Evolutionary conservation across 2,888 invertebrate species (phyloP).

Genomic region (Lasioglossum villosulum): DNA sequence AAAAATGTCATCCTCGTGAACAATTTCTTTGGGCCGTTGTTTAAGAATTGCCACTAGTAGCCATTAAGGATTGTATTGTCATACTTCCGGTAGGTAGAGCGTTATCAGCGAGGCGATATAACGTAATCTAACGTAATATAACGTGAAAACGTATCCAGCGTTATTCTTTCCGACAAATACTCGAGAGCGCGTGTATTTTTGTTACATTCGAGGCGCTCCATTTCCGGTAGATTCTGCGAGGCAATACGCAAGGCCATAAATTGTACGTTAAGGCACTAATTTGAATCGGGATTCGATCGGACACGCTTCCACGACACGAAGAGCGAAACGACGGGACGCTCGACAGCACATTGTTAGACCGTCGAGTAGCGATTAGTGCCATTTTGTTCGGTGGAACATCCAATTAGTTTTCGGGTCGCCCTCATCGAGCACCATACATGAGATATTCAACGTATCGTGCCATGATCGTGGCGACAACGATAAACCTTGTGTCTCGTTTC

Average conservation of each 20-base stretch:
- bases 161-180: slow-evolving; percentile 27
- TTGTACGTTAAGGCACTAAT: slow-evolving; percentile 64
- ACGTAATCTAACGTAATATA: not conserved
- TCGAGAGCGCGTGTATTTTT: slow-evolving; percentile 38
- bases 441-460: slow-evolving; percentile 33
- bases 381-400: slow-evolving; percentile 44
- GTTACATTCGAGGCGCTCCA: slow-evolving; percentile 34
- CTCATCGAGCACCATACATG: slow-evolving; percentile 12
- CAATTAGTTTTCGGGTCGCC: slow-evolving; percentile 29
- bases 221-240: slow-evolving; percentile 34
- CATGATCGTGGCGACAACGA: slow-evolving; percentile 35
- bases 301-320: slow-evolving; percentile 32
- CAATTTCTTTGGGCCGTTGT: not conserved
- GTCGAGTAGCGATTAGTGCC: slow-evolving; percentile 62
- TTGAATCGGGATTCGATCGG: slow-evolving; percentile 44
- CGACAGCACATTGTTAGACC: slow-evolving; percentile 41
- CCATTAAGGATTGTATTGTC: not conserved
- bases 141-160: slow-evolving; percentile 1
- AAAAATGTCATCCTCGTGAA: not conserved
- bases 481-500: slow-evolving; percentile 2
- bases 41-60: slow-evolving; percentile 2
- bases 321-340: slow-evolving; percentile 23
- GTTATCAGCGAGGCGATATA: slow-evolving; percentile 16
- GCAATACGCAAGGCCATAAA: slow-evolving; percentile 56
- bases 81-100: not conserved